These are phyloP conservation scores for Periophthalmodon schlosseri DNA, from an alignment of 2,113 vertebrate genomes.

Conservation along the genomic window DNA sequence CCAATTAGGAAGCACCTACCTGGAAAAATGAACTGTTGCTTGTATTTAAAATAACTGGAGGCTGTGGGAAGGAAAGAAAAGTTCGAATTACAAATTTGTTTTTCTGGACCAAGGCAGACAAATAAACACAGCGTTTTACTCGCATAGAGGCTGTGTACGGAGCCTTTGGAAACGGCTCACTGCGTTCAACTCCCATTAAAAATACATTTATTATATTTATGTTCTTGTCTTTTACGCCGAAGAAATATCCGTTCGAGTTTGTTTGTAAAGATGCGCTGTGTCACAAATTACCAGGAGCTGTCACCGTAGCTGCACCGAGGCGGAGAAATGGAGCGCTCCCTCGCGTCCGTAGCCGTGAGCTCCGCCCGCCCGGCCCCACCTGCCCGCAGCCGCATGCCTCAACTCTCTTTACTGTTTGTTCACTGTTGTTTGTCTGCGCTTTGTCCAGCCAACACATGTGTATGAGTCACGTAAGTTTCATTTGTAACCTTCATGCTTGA, in stretches of 20 bases:
- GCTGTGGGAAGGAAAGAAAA: constrained; percentile 76
- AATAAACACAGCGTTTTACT: not conserved
- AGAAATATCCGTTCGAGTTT: not conserved
- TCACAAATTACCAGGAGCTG: too few relatives aligned
- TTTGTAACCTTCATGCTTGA: too few relatives aligned
- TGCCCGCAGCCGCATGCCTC: too few relatives aligned
- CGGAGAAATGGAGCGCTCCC: too few relatives aligned
- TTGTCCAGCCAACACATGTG: too few relatives aligned
- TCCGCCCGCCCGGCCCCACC: too few relatives aligned
- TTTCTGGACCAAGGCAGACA: not conserved
- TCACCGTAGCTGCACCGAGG: too few relatives aligned
- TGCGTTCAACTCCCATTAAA: not conserved
- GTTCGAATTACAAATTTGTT: constrained; percentile 22
- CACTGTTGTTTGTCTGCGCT: too few relatives aligned
- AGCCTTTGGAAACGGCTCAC: not conserved
- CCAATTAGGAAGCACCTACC: constrained; percentile 77
- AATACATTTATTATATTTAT: not conserved
- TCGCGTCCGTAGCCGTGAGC: too few relatives aligned
- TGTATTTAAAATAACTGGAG: constrained; percentile 98
- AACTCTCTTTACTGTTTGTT: too few relatives aligned
- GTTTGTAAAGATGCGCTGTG: too few relatives aligned
- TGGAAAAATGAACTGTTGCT: constrained; percentile 99
- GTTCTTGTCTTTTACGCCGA: not conserved
- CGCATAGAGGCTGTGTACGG: not conserved
- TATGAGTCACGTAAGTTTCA: too few relatives aligned